phyloP scores from a whole-genome alignment of 2,888 invertebrate genomes.

The Morpho achilles region DNA sequence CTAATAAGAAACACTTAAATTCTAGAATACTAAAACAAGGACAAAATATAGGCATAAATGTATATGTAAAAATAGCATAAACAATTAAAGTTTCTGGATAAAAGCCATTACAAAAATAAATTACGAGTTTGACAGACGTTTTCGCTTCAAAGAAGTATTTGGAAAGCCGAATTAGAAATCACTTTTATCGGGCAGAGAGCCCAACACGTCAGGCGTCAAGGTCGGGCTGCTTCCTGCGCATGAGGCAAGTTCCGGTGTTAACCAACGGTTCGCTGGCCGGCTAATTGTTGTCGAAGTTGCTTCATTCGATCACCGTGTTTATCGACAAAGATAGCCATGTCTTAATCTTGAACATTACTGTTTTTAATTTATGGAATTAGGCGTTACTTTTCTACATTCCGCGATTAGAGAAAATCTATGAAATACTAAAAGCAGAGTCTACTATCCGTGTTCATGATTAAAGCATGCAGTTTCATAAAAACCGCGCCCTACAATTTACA shows the following conservation, averaged over 20 bases:
- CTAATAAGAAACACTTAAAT: too few relatives aligned
- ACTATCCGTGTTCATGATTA: too few relatives aligned
- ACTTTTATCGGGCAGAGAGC: constrained; percentile 29
- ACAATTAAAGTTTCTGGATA: not conserved
- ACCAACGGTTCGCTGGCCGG: constrained; percentile 52
- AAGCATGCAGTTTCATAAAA: too few relatives aligned
- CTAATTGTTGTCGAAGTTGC: constrained; percentile 53
- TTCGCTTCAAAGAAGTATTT: constrained; percentile 13
- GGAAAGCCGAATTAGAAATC: constrained; percentile 37
- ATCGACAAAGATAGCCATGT: constrained; percentile 7
- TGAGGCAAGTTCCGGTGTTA: constrained; percentile 69
- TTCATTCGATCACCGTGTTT: constrained; percentile 34
- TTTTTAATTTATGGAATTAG: too few relatives aligned
- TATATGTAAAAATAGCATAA: not conserved
- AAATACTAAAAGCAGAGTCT: too few relatives aligned
- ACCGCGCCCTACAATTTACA: too few relatives aligned
- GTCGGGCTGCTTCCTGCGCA: constrained; percentile 57
- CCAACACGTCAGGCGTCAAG: constrained; percentile 50
- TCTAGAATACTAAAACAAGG: too few relatives aligned
- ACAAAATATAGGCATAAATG: too few relatives aligned
- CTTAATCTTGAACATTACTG: not conserved
- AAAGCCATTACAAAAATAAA: too few relatives aligned
- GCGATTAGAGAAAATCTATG: too few relatives aligned
- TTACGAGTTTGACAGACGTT: not conserved
- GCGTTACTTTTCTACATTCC: too few relatives aligned